These are phyloP conservation scores for Cirrhinus molitorella DNA, from an alignment of 2,797 vertebrate species.

Conservation along the genomic window DNA sequence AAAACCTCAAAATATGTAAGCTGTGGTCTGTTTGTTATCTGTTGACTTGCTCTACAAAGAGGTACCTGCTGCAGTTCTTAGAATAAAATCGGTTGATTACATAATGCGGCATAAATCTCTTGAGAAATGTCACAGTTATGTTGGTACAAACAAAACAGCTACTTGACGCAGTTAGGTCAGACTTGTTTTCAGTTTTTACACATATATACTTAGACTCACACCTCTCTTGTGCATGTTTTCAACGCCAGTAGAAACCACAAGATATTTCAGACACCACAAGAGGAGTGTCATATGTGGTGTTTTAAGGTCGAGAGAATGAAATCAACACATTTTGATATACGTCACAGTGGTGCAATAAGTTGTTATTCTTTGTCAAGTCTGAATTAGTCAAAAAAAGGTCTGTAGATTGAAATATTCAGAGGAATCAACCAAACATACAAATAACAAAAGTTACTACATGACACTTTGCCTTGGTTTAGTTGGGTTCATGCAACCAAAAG, in stretches of 20 bases:
- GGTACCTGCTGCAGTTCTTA: not conserved
- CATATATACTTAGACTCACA: not conserved
- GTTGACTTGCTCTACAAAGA: conserved; percentile 12
- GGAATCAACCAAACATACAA: not conserved
- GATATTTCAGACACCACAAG: conserved; percentile 11
- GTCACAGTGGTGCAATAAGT: not conserved
- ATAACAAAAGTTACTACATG: not conserved
- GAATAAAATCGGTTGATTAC: not conserved
- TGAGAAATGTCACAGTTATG: conserved; percentile 33
- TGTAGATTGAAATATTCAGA: not conserved
- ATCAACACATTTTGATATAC: conserved; percentile 15
- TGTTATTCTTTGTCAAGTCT: not conserved
- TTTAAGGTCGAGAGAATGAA: not conserved
- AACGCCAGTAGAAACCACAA: conserved; percentile 15
- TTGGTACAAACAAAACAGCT: conserved; percentile 8
- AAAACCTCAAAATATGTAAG: conserved; percentile 1
- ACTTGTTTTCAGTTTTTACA: conserved; percentile 7
- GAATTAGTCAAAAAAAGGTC: not conserved
- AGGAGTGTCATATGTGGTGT: not conserved
- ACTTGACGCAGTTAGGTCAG: conserved; percentile 8
- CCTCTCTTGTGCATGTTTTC: conserved; percentile 13
- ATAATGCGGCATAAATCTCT: not conserved
- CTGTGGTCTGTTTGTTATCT: conserved; percentile 2
- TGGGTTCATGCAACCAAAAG: not conserved
- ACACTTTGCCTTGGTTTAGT: not conserved